Evolutionary conservation across 2,797 vertebrate species (phyloP).

Genomic region (Phylloscopus collybita): DNA sequence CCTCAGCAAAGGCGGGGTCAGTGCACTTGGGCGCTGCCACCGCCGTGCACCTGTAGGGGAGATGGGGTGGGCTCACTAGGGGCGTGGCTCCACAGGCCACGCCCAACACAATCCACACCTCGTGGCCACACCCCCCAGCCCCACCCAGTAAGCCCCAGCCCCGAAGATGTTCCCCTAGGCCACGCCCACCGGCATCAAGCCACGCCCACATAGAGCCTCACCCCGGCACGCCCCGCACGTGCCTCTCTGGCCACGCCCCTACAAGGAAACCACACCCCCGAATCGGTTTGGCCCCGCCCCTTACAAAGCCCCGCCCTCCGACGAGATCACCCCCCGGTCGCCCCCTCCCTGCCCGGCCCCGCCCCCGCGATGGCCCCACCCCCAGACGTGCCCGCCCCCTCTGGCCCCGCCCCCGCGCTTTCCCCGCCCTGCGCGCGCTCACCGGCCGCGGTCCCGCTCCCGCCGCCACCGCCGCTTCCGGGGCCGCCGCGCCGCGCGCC

Average conservation of each 20-base stretch:
- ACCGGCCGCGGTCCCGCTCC: not conserved
- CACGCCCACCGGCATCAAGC: not conserved
- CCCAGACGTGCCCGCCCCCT: not conserved
- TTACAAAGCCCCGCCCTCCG: not conserved
- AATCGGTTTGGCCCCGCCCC: fast-evolving
- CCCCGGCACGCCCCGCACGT: not conserved
- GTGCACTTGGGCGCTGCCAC: not conserved
- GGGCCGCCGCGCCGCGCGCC: not conserved
- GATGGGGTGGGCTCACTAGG: no score
- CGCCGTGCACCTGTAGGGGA: not conserved
- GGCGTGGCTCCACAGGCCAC: not conserved
- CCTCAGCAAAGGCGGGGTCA: not conserved
- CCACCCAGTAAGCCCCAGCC: not conserved
- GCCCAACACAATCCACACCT: not conserved
- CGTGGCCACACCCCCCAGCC: not conserved
- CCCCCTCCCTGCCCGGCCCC: not conserved
- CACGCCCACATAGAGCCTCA: fast-evolving
- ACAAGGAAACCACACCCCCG: fast-evolving
- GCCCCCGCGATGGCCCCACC: not conserved
- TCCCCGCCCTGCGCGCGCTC: not conserved
- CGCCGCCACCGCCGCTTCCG: not conserved
- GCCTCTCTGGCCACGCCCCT: fast-evolving
- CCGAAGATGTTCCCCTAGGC: not conserved
- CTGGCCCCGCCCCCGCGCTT: not conserved
- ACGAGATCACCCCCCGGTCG: not conserved